Percentiles rank a stretch among this genome's conserved stretches.
phyloP scores from a whole-genome alignment of 2,797 vertebrate species.

The Scolopax bukidnonensis region DNA sequence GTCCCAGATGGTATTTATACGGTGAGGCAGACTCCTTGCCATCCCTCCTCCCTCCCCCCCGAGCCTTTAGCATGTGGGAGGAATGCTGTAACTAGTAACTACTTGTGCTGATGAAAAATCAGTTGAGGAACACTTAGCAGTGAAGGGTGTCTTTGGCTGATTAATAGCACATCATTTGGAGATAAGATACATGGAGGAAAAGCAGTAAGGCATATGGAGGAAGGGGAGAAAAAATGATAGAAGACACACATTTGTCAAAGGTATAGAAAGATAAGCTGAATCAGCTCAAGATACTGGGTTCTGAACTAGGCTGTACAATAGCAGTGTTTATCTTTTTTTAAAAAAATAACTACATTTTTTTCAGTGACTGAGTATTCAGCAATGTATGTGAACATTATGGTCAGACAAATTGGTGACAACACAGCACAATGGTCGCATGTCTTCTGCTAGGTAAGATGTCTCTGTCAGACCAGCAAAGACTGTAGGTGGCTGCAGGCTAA shows the following conservation, averaged over 20 bases:
- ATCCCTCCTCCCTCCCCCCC: neutral
- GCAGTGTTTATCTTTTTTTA: neutral
- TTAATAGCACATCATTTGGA: conserved; percentile 69
- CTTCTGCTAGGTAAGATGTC: neutral
- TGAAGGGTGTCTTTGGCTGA: conserved; percentile 72
- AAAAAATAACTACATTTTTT: conserved; percentile 13
- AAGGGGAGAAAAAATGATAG: conserved; percentile 56
- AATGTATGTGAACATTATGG: neutral
- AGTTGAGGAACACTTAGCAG: conserved; percentile 63
- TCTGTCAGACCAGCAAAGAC: neutral
- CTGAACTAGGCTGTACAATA: conserved; percentile 29
- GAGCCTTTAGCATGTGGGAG: conserved; percentile 62
- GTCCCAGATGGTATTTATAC: conserved; percentile 49
- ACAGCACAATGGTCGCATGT: neutral
- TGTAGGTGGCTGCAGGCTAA: neutral
- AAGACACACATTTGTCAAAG: conserved; percentile 69
- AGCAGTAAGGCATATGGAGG: conserved; percentile 25
- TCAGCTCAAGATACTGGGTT: conserved; percentile 11
- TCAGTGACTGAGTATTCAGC: neutral
- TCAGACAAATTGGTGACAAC: conserved; percentile 9
- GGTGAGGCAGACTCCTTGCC: conserved; percentile 33
- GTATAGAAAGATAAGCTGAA: conserved; percentile 63
- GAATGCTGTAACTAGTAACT: conserved; percentile 73
- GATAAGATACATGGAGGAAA: conserved; percentile 72
- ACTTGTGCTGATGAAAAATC: conserved; percentile 74